A percentile compares a stretch with the other conserved stretches of the same genome.
These are phyloP conservation scores for Morpho deidamia DNA, from an alignment of 2,888 invertebrate species.

Conservation along the genomic window DNA sequence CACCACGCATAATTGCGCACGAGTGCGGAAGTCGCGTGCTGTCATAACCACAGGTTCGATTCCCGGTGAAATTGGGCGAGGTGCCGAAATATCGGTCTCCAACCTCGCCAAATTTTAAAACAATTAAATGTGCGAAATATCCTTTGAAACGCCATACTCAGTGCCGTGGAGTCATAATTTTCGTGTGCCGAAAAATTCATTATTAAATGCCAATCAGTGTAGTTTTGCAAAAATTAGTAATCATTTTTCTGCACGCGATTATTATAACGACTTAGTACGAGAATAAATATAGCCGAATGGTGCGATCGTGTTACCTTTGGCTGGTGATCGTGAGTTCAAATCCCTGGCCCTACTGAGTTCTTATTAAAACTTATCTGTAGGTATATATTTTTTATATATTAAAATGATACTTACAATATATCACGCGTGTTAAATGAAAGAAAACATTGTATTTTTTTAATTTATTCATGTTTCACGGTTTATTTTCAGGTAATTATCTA, in stretches of 20 bases:
- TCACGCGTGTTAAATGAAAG: no score
- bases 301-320: no score
- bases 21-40: constrained; percentile 61
- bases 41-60: constrained; percentile 40
- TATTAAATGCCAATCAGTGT: constrained; percentile 8
- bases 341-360: no score
- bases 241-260: constrained; percentile 1
- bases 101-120: background rate
- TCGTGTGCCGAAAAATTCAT: constrained; percentile 4
- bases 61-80: constrained; percentile 29
- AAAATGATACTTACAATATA: no score
- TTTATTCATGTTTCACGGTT: no score
- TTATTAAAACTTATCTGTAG: no score
- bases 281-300: no score
- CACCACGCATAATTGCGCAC: constrained; percentile 41
- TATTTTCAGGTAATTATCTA: no score
- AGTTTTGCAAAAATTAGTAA: background rate
- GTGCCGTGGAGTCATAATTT: constrained; percentile 6
- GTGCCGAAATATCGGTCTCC: constrained; percentile 4
- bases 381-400: no score
- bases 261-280: background rate
- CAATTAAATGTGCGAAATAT: constrained; percentile 20
- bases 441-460: no score
- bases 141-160: constrained; percentile 2
- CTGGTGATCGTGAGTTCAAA: no score